Evolutionary conservation across 2,113 vertebrate genomes (phyloP).

Genomic region (Dascyllus trimaculatus): DNA sequence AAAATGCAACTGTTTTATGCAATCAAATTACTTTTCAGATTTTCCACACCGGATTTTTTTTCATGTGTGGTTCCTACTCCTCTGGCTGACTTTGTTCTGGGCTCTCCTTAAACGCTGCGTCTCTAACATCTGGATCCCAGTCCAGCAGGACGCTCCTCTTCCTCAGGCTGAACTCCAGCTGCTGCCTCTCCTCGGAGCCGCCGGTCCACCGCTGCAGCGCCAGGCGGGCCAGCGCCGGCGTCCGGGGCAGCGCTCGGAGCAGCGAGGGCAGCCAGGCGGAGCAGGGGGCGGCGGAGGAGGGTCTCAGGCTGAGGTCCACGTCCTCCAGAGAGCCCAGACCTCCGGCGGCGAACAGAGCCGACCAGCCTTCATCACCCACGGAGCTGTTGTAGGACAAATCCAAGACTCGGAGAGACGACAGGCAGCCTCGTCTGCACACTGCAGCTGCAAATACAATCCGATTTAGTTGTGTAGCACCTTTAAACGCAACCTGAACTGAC

Average conservation of each 20-base stretch:
- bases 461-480: too few relatives aligned
- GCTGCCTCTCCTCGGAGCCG: conserved; percentile 69
- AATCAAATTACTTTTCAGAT: too few relatives aligned
- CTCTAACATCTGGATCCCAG: conserved; percentile 51
- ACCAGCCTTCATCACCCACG: conserved; percentile 84
- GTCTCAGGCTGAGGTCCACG: conserved; percentile 88
- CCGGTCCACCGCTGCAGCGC: conserved; percentile 86
- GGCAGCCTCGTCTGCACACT: conserved; percentile 67
- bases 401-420: conserved; percentile 82
- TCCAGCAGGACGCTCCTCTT: conserved; percentile 84
- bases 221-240: conserved; percentile 83
- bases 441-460: conserved; percentile 69
- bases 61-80: conserved; percentile 26
- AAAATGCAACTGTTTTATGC: too few relatives aligned
- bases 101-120: background rate
- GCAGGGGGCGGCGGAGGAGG: conserved; percentile 67
- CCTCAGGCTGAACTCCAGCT: conserved; percentile 76
- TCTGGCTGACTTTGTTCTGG: conserved; percentile 39
- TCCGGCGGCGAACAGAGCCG: conserved; percentile 80
- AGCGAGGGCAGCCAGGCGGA: conserved; percentile 85
- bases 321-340: conserved; percentile 85
- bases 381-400: conserved; percentile 90
- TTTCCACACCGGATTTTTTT: too few relatives aligned
- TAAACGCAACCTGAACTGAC: too few relatives aligned
- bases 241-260: conserved; percentile 77